A percentile compares a stretch with the other conserved stretches of the same genome.
Conservation (phyloP, 2,888 invertebrate species). For the Sthenelais limicola region DNA sequence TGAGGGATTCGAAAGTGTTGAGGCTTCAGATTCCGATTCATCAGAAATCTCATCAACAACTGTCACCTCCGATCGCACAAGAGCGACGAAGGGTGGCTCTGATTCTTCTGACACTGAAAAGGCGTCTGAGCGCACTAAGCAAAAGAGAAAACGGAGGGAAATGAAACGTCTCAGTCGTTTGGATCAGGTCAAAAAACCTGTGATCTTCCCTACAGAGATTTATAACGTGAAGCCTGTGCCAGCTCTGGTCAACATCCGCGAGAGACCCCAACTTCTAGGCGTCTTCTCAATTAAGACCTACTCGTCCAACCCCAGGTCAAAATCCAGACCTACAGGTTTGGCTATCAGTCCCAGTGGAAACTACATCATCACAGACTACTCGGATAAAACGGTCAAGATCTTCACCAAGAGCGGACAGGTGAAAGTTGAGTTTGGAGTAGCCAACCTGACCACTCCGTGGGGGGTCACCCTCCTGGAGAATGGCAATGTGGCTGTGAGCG, state of each 20-base stretch:
- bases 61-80: no score
- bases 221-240: background rate
- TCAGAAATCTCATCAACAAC: no score
- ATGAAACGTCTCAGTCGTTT: background rate
- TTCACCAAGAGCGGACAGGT: constrained; percentile 39
- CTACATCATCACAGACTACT: constrained; percentile 38
- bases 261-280: constrained; percentile 4
- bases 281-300: constrained; percentile 12
- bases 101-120: background rate
- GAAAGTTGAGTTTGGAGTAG: constrained; percentile 35
- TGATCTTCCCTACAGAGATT: background rate
- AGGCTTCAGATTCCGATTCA: background rate
- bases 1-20: background rate
- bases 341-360: constrained; percentile 18
- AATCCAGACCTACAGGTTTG: constrained; percentile 32
- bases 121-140: background rate
- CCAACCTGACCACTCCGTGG: constrained; percentile 33
- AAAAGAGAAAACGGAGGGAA: background rate
- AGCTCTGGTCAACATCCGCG: background rate
- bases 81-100: no score
- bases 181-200: constrained; percentile 16
- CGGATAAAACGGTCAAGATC: constrained; percentile 32
- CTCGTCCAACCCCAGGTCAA: background rate
- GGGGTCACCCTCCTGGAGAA: constrained; percentile 12
- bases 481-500: constrained; percentile 24